Conservation (phyloP, 2,113 vertebrate species). For the Delphinus delphis region DNA sequence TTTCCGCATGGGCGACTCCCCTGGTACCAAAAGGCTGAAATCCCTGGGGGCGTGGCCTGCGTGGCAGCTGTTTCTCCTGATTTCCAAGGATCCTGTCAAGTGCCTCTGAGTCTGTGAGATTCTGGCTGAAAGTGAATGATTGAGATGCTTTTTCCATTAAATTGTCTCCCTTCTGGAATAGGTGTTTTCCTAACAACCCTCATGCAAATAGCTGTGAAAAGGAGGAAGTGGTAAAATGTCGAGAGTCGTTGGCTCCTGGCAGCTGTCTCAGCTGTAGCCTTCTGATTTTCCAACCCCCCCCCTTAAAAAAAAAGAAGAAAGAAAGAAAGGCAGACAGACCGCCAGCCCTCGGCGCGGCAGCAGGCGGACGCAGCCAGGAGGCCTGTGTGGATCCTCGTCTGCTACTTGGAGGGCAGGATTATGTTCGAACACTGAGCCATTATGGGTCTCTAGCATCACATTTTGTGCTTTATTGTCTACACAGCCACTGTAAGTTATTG, state of each 20-base stretch:
- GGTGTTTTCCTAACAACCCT: conserved; percentile 71
- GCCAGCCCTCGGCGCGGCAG: background rate
- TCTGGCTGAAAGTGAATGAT: conserved; percentile 70
- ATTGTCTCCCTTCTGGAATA: conserved; percentile 38
- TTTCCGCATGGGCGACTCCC: background rate
- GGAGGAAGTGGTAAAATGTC: conserved; percentile 66
- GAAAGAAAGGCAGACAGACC: background rate
- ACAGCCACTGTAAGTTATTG: conserved; percentile 67
- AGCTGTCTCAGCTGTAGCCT: conserved; percentile 35
- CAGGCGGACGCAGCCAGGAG: conserved; percentile 40
- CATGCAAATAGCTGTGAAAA: conserved; percentile 67
- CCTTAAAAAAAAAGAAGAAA: background rate
- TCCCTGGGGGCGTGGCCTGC: conserved; percentile 42
- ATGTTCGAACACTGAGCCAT: conserved; percentile 61
- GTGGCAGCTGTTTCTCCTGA: conserved; percentile 36
- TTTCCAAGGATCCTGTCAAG: conserved; percentile 70
- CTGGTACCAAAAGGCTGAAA: conserved; percentile 36
- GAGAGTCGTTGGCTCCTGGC: conserved; percentile 23
- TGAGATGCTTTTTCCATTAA: conserved; percentile 62
- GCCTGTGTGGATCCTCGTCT: conserved; percentile 43
- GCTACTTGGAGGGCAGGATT: conserved; percentile 63
- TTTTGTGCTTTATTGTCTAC: conserved; percentile 60
- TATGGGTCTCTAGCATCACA: conserved; percentile 64
- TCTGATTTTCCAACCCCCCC: conserved; percentile 47
- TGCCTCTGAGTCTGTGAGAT: conserved; percentile 68